Conservation (phyloP, 2,113 vertebrate species). For the Sander vitreus region DNA sequence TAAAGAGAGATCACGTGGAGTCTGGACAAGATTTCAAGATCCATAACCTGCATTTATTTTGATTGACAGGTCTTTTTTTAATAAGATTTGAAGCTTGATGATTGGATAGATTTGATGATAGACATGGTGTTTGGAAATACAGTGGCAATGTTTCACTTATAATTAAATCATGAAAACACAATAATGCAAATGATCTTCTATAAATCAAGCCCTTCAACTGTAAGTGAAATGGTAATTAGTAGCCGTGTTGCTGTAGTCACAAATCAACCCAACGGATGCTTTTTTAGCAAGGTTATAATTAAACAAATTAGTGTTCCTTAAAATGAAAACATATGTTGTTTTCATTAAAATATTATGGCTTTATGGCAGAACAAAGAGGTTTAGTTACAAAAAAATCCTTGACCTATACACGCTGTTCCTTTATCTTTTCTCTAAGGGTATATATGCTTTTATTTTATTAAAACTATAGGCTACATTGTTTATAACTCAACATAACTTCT, state of each 20-base stretch:
- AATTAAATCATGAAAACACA: background rate
- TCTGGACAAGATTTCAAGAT: too few species aligned
- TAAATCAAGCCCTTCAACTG: too few species aligned
- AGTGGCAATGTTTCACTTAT: background rate
- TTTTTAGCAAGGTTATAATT: too few species aligned
- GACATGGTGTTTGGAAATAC: background rate
- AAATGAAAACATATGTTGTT: background rate
- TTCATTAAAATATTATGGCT: background rate
- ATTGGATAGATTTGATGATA: background rate
- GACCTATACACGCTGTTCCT: background rate
- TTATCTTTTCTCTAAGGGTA: background rate
- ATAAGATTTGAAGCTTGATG: background rate
- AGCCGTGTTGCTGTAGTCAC: too few species aligned
- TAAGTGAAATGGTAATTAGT: background rate
- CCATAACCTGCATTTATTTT: too few species aligned
- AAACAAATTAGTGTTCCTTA: too few species aligned
- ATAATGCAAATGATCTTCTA: background rate
- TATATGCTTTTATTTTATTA: too few species aligned
- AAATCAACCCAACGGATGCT: too few species aligned
- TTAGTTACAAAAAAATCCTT: background rate
- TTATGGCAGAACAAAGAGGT: background rate
- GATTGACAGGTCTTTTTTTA: background rate
- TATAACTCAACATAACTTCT: too few species aligned
- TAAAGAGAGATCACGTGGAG: too few species aligned
- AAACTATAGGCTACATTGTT: too few species aligned